phyloP scores from a whole-genome alignment of 2,888 invertebrate genomes.

The Epinotia nisella region DNA sequence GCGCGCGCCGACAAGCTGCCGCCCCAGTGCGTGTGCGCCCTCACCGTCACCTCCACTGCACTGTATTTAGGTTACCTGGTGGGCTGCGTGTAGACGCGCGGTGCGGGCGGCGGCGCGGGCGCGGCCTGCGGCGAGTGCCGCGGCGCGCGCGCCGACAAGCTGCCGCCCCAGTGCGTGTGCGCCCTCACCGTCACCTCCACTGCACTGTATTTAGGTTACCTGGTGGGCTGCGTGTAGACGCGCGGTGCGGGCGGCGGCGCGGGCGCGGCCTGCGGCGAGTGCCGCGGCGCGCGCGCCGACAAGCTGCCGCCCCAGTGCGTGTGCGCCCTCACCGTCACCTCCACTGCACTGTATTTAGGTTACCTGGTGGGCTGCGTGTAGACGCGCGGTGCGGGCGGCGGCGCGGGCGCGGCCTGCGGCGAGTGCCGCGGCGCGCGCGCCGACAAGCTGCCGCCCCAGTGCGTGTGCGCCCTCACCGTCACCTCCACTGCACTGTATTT shows the following conservation, averaged over 20 bases:
- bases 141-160: conserved; percentile 85
- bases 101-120: conserved; percentile 89
- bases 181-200: too few species aligned
- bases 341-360: conserved; percentile 88
- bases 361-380: conserved; percentile 83
- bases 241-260: conserved; percentile 89
- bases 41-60: too few species aligned
- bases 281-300: conserved; percentile 84
- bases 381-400: conserved; percentile 88
- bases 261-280: conserved; percentile 93
- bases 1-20: conserved; percentile 87
- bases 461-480: too few species aligned
- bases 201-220: too few species aligned
- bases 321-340: conserved; percentile 68
- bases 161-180: conserved; percentile 66
- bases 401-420: conserved; percentile 92
- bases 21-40: conserved; percentile 39
- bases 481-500: conserved; percentile 88
- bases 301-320: conserved; percentile 79
- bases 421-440: conserved; percentile 87
- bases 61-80: too few species aligned
- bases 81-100: conserved; percentile 88
- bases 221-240: conserved; percentile 85
- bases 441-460: conserved; percentile 82
- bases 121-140: conserved; percentile 91